These are phyloP conservation scores for Parazoanthus atlanticus DNA, from an alignment of 92 coral and sea anemone species.

Conservation along the genomic window DNA sequence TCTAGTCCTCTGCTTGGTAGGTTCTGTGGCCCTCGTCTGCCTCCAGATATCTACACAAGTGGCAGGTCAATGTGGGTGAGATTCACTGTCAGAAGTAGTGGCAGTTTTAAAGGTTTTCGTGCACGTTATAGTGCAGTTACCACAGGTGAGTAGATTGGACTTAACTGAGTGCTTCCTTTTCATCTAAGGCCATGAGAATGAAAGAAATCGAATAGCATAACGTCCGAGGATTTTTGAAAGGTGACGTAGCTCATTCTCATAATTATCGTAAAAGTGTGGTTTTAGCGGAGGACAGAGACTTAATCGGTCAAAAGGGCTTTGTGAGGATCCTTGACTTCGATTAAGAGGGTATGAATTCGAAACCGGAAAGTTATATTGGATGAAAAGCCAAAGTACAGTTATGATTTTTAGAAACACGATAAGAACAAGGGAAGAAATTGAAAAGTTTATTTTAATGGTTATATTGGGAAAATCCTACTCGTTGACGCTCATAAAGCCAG, in stretches of 20 bases:
- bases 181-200: neutral
- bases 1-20: neutral
- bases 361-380: too few species aligned
- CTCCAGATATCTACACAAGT: conserved; percentile 30
- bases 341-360: too few species aligned
- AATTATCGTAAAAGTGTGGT: too few species aligned
- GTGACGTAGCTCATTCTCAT: neutral
- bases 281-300: too few species aligned
- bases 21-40: neutral
- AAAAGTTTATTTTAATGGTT: too few species aligned
- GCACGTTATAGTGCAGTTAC: conserved; percentile 23
- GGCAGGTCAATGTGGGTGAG: conserved; percentile 22
- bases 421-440: too few species aligned
- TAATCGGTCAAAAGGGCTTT: too few species aligned
- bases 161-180: neutral
- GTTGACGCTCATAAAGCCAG: too few species aligned
- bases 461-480: too few species aligned
- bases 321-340: too few species aligned
- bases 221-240: neutral
- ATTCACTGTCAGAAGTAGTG: conserved; percentile 7
- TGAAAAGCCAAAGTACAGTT: too few species aligned
- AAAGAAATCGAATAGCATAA: neutral
- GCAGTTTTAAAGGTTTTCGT: conserved; percentile 25
- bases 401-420: too few species aligned
- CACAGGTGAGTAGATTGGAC: conserved; percentile 14